Conservation (phyloP, 2,797 vertebrate genomes). For the Ispidina lecontei region DNA sequence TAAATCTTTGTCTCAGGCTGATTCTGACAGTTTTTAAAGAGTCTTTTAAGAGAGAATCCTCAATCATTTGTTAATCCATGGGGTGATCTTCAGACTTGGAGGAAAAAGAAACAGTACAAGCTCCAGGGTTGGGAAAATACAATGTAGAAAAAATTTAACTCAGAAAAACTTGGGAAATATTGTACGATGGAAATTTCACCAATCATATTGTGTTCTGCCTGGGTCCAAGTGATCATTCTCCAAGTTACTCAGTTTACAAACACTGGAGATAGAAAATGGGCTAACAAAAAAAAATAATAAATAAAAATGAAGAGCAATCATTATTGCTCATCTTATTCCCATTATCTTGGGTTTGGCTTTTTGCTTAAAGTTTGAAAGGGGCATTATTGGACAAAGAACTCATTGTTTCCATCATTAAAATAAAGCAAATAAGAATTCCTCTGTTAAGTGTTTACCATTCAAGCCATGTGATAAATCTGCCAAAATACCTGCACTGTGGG, state of each 20-base stretch:
- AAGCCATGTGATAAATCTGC: constrained; percentile 36
- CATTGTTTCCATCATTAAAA: constrained; percentile 18
- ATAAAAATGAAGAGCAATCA: background rate
- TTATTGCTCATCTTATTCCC: constrained; percentile 3
- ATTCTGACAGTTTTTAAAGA: constrained; percentile 88
- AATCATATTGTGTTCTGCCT: background rate
- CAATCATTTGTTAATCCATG: constrained; percentile 88
- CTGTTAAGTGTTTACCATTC: constrained; percentile 29
- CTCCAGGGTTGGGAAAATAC: constrained; percentile 75
- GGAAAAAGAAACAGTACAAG: constrained; percentile 71
- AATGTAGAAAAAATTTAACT: constrained; percentile 70
- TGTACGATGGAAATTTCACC: constrained; percentile 39
- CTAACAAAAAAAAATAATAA: background rate
- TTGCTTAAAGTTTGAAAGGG: background rate
- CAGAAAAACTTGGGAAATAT: constrained; percentile 66
- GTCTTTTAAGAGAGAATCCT: constrained; percentile 88
- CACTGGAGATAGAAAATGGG: background rate
- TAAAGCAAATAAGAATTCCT: constrained; percentile 1
- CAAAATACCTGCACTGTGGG: constrained; percentile 50
- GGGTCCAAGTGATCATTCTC: constrained; percentile 39
- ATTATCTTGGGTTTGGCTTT: background rate
- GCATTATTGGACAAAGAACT: background rate
- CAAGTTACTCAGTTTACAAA: constrained; percentile 31
- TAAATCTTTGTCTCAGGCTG: constrained; percentile 88
- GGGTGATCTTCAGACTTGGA: constrained; percentile 83